Evolutionary conservation across 2,888 invertebrate species (phyloP), one percentile per base, ranked within the genome.

Genomic region (Dynastes hyllus): DNA sequence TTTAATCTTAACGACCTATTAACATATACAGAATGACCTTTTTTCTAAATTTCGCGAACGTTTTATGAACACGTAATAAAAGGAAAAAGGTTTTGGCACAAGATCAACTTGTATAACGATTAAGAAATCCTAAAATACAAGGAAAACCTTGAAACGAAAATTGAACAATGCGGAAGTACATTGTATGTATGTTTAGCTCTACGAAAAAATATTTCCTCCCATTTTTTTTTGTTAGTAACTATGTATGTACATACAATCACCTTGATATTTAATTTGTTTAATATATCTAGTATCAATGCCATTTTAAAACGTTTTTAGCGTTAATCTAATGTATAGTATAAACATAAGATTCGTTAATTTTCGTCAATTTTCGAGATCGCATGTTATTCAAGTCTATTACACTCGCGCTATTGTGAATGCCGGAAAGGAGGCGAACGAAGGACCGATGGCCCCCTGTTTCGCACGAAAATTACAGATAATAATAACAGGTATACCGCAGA

Each of bases 401-500:
- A 37, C 32, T 71, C 45, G 45, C 45, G 45, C 11, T 45, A 45
- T 45, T 45, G 45, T 45, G 8, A 45, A 37, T 73, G 73, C 73
- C 73, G 73, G 73, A 73, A 73, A 73, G 73, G 6, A 22, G 51
- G 51, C 51, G 11, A 5, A 32, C 32, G 32, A 32, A 50, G 29
- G 50, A 16, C 6, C 40, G 22, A 13, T 16, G 37, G 40, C 66
- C 66, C 27, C 51, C 61, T 61, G 45, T 45, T 75, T 55, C 45
- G 13, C 29, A 16, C 45, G 27, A 63, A 75, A 75, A 75, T 61
- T 61, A 40, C 73, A 6, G 9, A 27, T 58, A 69, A 27, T 58
- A 69, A 75, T 45, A 2, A 61, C 58, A 55, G 61, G 73, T 40
- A 27, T 45, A 75, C 73, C 73, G 73, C 73, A 75, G 73, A 40